phyloP scores from a whole-genome alignment of 53 echinoderm and acorn worm genomes.

The Patiria pectinifera region DNA sequence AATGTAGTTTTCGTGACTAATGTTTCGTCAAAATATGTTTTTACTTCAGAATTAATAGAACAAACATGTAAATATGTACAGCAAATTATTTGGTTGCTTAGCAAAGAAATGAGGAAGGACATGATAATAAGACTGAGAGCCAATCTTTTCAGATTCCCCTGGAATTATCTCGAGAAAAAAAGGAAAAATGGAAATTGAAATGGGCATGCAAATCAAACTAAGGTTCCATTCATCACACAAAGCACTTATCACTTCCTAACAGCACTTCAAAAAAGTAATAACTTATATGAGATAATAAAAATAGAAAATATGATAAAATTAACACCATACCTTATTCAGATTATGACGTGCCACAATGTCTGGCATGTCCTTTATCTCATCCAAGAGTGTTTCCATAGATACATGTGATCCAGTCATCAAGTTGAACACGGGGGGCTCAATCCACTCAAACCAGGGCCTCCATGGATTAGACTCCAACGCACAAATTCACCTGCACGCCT shows the following conservation, averaged over 20 bases:
- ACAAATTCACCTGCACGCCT: conserved; percentile 59
- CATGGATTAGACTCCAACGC: conserved; percentile 64
- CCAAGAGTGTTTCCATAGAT: conserved; percentile 1
- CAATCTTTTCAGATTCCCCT: conserved; percentile 19
- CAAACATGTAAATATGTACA: conserved; percentile 19
- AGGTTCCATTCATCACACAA: neutral
- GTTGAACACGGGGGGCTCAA: conserved; percentile 34
- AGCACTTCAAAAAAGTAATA: neutral
- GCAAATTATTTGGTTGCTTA: conserved; percentile 26
- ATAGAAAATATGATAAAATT: neutral
- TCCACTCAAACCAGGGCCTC: conserved; percentile 55
- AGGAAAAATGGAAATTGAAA: neutral
- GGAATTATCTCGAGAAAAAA: conserved; percentile 8
- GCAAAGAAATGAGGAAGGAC: conserved; percentile 15
- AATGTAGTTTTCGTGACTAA: conserved; percentile 1
- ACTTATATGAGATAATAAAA: neutral
- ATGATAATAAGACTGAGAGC: conserved; percentile 4
- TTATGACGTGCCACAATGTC: conserved; percentile 15
- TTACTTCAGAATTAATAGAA: conserved; percentile 20
- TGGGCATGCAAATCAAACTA: conserved; percentile 20
- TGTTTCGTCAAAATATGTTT: conserved; percentile 8
- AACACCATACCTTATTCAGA: conserved; percentile 27
- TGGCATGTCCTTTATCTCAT: conserved; percentile 26
- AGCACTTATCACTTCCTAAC: conserved; percentile 5
- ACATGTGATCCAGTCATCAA: conserved; percentile 40